phyloP scores from a whole-genome alignment of 1,140 invertebrate species.

The Aleiodes sp. region DNA sequence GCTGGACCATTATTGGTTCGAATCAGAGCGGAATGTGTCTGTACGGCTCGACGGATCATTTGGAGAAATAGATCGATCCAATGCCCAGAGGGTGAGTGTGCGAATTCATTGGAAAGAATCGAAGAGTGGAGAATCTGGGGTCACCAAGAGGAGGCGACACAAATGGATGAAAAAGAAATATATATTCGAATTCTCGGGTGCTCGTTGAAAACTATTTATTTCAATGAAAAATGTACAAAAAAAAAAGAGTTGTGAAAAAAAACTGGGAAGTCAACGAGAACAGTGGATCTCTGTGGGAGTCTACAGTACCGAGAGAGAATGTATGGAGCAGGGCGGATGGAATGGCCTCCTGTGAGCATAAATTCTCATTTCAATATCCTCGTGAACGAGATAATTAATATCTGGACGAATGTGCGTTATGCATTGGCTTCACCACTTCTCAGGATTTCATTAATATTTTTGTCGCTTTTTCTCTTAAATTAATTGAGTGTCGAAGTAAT shows the following conservation, averaged over 20 bases:
- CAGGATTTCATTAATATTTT: neutral
- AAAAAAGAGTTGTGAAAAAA: slow-evolving; percentile 2
- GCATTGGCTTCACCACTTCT: neutral
- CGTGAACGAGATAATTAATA: slow-evolving; percentile 38
- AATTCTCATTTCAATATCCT: slow-evolving; percentile 47
- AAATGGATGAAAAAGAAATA: slow-evolving; percentile 15
- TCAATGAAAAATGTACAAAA: neutral
- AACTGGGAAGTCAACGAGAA: neutral
- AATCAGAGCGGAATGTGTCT: slow-evolving; percentile 33
- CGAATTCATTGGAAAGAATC: slow-evolving; percentile 4
- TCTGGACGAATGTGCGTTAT: slow-evolving; percentile 17
- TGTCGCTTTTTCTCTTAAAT: neutral
- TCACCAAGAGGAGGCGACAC: neutral
- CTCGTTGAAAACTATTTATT: slow-evolving; percentile 3
- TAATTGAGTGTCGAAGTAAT: neutral
- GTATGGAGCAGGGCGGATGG: neutral
- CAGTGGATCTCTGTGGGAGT: neutral
- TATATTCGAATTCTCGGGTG: neutral
- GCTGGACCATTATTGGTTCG: slow-evolving; percentile 29
- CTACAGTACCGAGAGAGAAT: neutral
- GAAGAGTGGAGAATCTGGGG: neutral
- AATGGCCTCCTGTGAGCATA: slow-evolving; percentile 30
- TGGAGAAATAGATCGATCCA: slow-evolving; percentile 1
- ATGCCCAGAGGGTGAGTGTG: neutral
- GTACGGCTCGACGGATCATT: slow-evolving; percentile 19